A percentile compares a stretch with the other conserved stretches of the same genome.
These are phyloP conservation scores for Rhagonycha lutea DNA, from an alignment of 2,888 invertebrate species.

Conservation along the genomic window DNA sequence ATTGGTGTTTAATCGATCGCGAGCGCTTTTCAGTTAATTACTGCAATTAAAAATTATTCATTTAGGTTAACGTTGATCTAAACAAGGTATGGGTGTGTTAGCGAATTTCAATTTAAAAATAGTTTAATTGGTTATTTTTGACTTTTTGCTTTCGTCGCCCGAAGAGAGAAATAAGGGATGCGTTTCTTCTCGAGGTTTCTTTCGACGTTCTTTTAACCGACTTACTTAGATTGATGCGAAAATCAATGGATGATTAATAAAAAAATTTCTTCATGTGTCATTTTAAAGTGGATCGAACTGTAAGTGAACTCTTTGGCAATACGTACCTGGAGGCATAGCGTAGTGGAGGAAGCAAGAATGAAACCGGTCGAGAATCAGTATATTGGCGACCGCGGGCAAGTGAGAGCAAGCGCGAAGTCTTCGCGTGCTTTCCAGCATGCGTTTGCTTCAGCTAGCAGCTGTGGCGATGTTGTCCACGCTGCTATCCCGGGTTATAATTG, in stretches of 20 bases:
- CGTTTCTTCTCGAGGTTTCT: neutral
- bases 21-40: neutral
- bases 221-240: neutral
- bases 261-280: slow-evolving; percentile 7
- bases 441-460: slow-evolving; percentile 44
- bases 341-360: slow-evolving; percentile 34
- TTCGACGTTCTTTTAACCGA: neutral
- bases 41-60: neutral
- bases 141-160: neutral
- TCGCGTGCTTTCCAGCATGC: slow-evolving; percentile 42
- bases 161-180: neutral
- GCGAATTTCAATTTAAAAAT: neutral
- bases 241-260: neutral
- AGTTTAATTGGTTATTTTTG: neutral
- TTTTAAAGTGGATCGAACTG: slow-evolving; percentile 22
- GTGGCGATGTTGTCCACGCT: slow-evolving; percentile 40
- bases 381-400: slow-evolving; percentile 42
- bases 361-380: slow-evolving; percentile 38
- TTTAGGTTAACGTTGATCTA: neutral
- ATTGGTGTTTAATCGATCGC: neutral
- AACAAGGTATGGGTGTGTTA: neutral
- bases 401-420: slow-evolving; percentile 38
- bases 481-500: slow-evolving; percentile 24
- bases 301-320: slow-evolving; percentile 29
- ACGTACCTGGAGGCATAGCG: slow-evolving; percentile 32